Evolutionary conservation across 2,113 vertebrate species (phyloP).

Genomic region (human (Homo sapiens)): GRCh38 chrX:93669001-93669500

Average conservation of each 20-base stretch:
- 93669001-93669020: not conserved
- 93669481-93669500: not conserved
- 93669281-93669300: not conserved
- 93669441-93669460: not conserved
- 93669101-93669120: not conserved
- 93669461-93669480: not conserved
- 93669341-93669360: not conserved
- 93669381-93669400: not conserved
- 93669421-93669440: not conserved
- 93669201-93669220: not conserved
- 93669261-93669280: not conserved
- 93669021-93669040: not conserved
- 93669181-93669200: not conserved
- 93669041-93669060: not conserved
- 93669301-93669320: slow-evolving; percentile 15
- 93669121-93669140: not conserved
- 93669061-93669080: not conserved
- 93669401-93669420: not conserved
- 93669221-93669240: not conserved
- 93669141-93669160: not conserved
- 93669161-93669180: too few species aligned
- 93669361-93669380: slow-evolving; percentile 22
- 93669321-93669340: slow-evolving; percentile 34
- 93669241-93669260: not conserved
- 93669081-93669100: not conserved